phyloP scores from a whole-genome alignment of 1,140 invertebrate species.

The Brachionus manjavacas region DNA sequence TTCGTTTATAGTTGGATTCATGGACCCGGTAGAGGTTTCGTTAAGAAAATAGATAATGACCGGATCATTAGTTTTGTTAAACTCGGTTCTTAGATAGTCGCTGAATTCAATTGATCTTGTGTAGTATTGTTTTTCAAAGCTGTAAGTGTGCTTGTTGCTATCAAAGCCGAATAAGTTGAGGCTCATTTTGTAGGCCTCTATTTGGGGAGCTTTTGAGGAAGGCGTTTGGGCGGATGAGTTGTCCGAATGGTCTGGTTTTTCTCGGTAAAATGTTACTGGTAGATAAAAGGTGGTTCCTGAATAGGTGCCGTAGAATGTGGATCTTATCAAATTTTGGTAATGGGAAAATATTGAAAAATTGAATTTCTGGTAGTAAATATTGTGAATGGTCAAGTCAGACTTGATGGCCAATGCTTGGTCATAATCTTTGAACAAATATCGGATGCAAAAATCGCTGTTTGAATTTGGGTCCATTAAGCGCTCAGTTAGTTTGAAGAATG shows the following conservation, averaged over 20 bases:
- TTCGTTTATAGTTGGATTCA: not conserved
- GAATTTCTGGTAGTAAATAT: slow-evolving; percentile 37
- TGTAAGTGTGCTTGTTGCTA: slow-evolving; percentile 35
- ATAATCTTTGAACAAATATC: slow-evolving; percentile 15
- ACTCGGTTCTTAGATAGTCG: slow-evolving; percentile 25
- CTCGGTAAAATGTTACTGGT: not conserved
- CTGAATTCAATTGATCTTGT: slow-evolving; percentile 31
- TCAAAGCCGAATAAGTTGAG: slow-evolving; percentile 25
- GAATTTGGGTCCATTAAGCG: not conserved
- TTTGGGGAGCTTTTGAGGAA: not conserved
- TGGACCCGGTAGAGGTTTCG: not conserved
- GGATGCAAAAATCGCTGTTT: slow-evolving; percentile 12
- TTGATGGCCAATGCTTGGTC: slow-evolving; percentile 38
- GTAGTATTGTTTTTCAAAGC: slow-evolving; percentile 42
- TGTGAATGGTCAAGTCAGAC: slow-evolving; percentile 25
- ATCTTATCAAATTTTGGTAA: slow-evolving; percentile 12
- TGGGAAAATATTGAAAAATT: slow-evolving; percentile 27
- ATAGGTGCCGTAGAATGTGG: slow-evolving; percentile 39
- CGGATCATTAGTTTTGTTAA: not conserved
- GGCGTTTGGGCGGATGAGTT: not conserved
- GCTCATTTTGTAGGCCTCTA: not conserved
- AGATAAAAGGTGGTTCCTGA: slow-evolving; percentile 27
- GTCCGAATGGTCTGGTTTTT: not conserved
- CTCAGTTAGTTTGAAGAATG: not conserved
- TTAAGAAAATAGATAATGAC: slow-evolving; percentile 37